Base-by-base conservation (phyloP, 2,113 vertebrate species). In the Chloebia gouldiae region DNA sequence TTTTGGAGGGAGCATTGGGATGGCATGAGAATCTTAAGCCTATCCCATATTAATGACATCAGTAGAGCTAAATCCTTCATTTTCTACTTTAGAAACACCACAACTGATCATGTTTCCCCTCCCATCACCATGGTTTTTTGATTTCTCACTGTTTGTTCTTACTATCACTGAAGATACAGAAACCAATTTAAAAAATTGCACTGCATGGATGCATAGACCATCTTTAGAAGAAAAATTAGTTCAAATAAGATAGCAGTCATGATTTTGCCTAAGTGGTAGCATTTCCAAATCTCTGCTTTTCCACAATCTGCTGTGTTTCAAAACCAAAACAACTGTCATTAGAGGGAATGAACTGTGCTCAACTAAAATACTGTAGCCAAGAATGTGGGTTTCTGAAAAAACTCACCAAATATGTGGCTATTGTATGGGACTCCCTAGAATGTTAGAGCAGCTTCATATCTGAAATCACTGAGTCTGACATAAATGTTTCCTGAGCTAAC, bases 391-490 rank as follows among this genome's bases (percentile, higher is more conserved):
- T n/a, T 90, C 72, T 60, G 33, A 51, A 91, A 89, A 42, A 14
- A 11, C 7, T 59, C 45, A 39, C 53, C 9, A 61, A 70, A 73
- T 4, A 0, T 3, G 3, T 31, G 31, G 4, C 31, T 73, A 7
- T 39, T 33, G 1, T 42, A 27, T 33, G 39, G 7, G 16, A 47
- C 19, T 75, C 8, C 18, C 13, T 5, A 17, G 19, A 35, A 78
- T 11, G 4, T 47, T 40, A 64, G 19, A 79, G 10, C 16, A 79
- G 35, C 11, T 79, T 60, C 3, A 35, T 56, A 47, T 22, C 47
- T 47, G 6, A 0, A 1, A 27, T 45, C 30, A 53, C 21, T 1
- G 1, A 66, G 33, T 21, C 54, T 78, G 21, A 66, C 1, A 0
- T 23, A 59, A 70, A 35, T 30, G 59, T 73, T 81, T 77, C 33